Evolutionary conservation across 2,113 vertebrate genomes (phyloP).

Genomic region (Tupaia chinensis): DNA sequence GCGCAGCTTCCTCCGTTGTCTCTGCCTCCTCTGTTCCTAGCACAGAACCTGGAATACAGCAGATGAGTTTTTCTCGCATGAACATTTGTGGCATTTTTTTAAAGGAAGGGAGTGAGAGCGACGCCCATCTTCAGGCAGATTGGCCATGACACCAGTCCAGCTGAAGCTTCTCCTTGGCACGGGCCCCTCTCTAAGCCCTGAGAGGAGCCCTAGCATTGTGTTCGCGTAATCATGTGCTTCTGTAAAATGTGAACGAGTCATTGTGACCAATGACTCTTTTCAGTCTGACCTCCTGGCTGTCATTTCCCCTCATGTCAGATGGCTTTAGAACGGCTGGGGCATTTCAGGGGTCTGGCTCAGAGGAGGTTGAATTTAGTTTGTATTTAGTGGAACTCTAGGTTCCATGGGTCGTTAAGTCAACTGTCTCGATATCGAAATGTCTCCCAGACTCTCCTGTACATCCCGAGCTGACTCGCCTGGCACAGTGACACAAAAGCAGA

Average conservation of each 20-base stretch:
- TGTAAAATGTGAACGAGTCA: background rate
- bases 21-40: background rate
- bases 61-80: background rate
- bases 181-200: background rate
- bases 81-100: background rate
- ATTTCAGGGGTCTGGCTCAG: background rate
- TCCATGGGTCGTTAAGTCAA: background rate
- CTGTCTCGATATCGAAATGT: background rate
- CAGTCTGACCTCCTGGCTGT: background rate
- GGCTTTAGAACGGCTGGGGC: background rate
- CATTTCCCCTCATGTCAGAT: background rate
- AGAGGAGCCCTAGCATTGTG: background rate
- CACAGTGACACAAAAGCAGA: background rate
- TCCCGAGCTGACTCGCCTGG: background rate
- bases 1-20: background rate
- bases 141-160: background rate
- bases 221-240: background rate
- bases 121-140: background rate
- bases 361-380: background rate
- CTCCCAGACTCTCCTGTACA: background rate
- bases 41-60: background rate
- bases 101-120: background rate
- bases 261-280: conserved; percentile 31
- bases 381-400: background rate
- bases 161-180: background rate